phyloP scores from a whole-genome alignment of 1,140 invertebrate species.

The Doryteuthis pealeii region DNA sequence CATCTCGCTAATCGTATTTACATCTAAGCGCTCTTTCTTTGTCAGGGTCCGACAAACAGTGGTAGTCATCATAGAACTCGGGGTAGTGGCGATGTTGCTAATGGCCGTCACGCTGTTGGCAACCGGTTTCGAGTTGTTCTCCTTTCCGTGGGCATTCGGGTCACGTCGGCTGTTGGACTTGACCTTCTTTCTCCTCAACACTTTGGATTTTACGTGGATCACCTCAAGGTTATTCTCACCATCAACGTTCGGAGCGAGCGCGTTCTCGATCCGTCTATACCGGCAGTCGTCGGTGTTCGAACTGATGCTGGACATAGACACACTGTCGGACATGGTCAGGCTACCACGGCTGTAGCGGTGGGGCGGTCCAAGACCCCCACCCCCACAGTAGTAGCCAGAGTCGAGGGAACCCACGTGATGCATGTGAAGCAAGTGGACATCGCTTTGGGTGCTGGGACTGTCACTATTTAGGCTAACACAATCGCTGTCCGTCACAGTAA shows the following conservation, averaged over 20 bases:
- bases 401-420: neutral
- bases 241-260: neutral
- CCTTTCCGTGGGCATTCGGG: too few species aligned
- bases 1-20: too few species aligned
- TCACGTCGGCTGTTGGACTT: too few species aligned
- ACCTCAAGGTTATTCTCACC: conserved; percentile 1
- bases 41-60: too few species aligned
- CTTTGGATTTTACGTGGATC: neutral
- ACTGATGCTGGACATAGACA: neutral
- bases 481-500: conserved; percentile 29
- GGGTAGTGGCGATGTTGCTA: too few species aligned
- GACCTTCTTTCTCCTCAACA: neutral
- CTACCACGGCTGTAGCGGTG: neutral
- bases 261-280: neutral
- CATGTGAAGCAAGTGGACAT: neutral
- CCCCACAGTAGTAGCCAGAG: neutral
- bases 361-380: neutral
- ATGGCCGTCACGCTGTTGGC: too few species aligned
- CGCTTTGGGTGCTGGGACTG: neutral
- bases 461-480: conserved; percentile 23
- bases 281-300: neutral
- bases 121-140: too few species aligned
- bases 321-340: neutral
- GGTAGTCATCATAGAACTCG: too few species aligned
- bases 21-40: too few species aligned